phyloP scores from a whole-genome alignment of 2,113 vertebrate genomes.

The Bagarius yarrelli region DNA sequence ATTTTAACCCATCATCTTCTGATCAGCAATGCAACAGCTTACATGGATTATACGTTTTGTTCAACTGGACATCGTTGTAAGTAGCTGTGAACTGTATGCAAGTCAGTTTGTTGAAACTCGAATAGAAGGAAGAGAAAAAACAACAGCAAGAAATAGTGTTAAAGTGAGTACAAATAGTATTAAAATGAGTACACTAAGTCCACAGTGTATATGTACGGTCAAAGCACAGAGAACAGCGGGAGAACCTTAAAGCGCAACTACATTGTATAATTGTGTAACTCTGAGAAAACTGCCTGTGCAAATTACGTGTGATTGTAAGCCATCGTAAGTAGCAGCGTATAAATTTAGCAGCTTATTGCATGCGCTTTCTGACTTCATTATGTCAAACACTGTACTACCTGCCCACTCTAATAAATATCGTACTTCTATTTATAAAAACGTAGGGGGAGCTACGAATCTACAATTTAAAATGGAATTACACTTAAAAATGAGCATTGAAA shows the following conservation, averaged over 20 bases:
- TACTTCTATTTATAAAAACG: background rate
- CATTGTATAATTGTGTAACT: conserved; percentile 1
- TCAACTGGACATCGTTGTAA: background rate
- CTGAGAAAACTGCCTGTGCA: conserved; percentile 15
- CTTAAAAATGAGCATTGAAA: background rate
- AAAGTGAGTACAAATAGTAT: too few relatives aligned
- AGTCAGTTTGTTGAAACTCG: background rate
- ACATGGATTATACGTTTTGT: background rate
- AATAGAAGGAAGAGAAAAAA: background rate
- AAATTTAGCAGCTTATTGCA: conserved; percentile 15
- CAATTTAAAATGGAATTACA: background rate
- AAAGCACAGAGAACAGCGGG: background rate
- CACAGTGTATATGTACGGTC: background rate
- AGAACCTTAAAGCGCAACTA: background rate
- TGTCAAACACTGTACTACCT: background rate
- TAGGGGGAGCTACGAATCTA: background rate
- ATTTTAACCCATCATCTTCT: too few relatives aligned
- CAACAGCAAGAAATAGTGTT: background rate
- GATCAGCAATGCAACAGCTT: too few relatives aligned
- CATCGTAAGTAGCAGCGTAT: conserved; percentile 10
- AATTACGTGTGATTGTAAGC: conserved; percentile 11
- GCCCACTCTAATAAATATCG: conserved; percentile 1
- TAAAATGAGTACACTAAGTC: background rate
- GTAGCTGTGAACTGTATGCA: background rate
- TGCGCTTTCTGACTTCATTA: conserved; percentile 16